Evolutionary conservation across 1,140 invertebrate species (phyloP), one percentile per base, ranked within the genome.

Genomic region (Triops longicaudatus): DNA sequence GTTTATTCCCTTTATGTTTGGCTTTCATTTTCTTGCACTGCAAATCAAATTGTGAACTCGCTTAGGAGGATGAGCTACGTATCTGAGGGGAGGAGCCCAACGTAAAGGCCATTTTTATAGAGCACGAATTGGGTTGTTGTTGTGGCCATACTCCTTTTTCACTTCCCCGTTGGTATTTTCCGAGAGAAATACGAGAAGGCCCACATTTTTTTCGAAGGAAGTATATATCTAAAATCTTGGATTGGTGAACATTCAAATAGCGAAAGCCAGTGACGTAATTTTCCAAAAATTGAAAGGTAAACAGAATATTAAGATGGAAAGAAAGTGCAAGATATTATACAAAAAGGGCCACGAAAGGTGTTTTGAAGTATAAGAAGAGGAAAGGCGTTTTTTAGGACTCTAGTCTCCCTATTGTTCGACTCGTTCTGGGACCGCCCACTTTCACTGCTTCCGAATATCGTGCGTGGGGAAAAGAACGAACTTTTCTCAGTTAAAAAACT

Each of bases 341-440:
- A 63, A 63, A 63, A 63, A 9, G 50, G 22, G 22, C 10, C 50
- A 63, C n/a, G 10, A 63, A 63, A 63, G 31, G 31, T 37, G 31
- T 37, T 37, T 7, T 37, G 31, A 37, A 37, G 31, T 37, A 37
- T 37, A 7, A 37, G 31, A 37, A 63, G 50, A 63, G 22, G 50
- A 17, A 63, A 63, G 50, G 50, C 50, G 50, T 63, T 63, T 63
- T 63, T 63, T 63, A 37, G 50, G 50, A 63, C 50, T 63, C 50
- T 63, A 63, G 50, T 63, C 50, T 63, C 50, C 50, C 50, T 63
- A 22, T 63, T 63, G 50, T 63, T 63, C 50, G 50, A 63, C 50
- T 63, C 50, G 50, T 63, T 63, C 50, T 63, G 50, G 22, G 17
- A 17, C 50, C n/a, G 50, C 50, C 50, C 50, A 63, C 22, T 63